Base-by-base conservation (phyloP, 1,140 invertebrate genomes). In the Aporrectodea caliginosa region DNA sequence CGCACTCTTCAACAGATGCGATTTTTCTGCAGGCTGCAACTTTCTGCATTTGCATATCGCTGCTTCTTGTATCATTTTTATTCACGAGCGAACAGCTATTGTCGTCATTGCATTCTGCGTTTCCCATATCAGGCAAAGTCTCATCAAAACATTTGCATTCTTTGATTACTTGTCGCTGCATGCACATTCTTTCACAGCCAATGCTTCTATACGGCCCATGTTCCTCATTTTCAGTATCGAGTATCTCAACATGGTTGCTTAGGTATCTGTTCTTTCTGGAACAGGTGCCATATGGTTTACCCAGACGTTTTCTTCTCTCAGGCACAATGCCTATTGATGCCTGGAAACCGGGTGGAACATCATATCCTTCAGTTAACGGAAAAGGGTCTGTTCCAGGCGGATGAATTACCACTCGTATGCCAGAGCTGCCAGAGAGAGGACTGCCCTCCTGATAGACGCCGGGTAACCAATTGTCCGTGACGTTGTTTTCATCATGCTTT, bases 331-430 rank as follows among this genome's bases (percentile, higher is more conserved):
- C 34, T 2, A 34, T 27, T 14, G 2, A 33, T 2, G 14, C 73
- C 2, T 14, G 73, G n/a, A n/a, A n/a, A n/a, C n/a, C n/a, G n/a
- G n/a, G n/a, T 6, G 43, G 43, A 58, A 12, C 6, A 12, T 22
- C 6, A 12, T 12, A 22, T 22, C 43, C 43, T 58, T 22, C 43
- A 22, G 6, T 22, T 2, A 34, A 2, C 2, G 73, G 32, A 16
- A 22, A 2, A 14, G 73, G 16, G 6, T 31, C 27, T 2, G 31
- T 75, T 32, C 34, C 33, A 2, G 73, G 73, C n/a, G 73, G 27
- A 35, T 75, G 73, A 16, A 75, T 75, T 6, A 34, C 33, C 16
- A 75, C 16, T 2, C 73, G 73, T 6, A 75, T n/a, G 6, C 73
- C 73, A 12, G 43, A 58, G 43, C 43, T 58, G 16, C 73, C 43